phyloP scores from a whole-genome alignment of 2,888 invertebrate species.

The Xestia ashworthii region DNA sequence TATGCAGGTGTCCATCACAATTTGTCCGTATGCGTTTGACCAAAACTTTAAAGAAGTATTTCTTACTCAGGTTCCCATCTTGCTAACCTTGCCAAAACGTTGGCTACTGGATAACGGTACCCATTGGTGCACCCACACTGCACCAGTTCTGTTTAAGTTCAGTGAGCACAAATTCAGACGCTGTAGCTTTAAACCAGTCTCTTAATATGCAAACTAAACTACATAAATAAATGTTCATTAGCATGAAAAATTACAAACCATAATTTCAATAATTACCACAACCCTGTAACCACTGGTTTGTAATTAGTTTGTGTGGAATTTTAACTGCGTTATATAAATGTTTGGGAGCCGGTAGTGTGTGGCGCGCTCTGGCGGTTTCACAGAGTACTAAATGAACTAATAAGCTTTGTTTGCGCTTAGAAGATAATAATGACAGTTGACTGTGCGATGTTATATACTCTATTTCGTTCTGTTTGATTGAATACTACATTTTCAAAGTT shows the following conservation, averaged over 20 bases:
- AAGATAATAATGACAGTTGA: constrained; percentile 15
- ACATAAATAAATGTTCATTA: not conserved
- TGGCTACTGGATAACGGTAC: too few species aligned
- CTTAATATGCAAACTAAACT: not conserved
- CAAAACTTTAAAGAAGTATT: too few species aligned
- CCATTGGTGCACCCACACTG: too few species aligned
- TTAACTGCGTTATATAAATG: constrained; percentile 38
- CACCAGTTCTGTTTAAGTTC: too few species aligned
- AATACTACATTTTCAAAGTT: too few species aligned
- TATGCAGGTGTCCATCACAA: too few species aligned
- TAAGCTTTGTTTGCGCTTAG: constrained; percentile 21
- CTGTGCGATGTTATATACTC: not conserved
- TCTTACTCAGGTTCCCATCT: too few species aligned
- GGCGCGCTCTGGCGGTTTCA: constrained; percentile 38
- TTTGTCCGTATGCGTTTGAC: too few species aligned
- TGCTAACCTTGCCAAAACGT: too few species aligned
- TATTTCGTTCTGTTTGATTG: not conserved
- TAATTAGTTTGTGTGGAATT: constrained; percentile 46
- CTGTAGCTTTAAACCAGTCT: not conserved
- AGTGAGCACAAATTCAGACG: too few species aligned
- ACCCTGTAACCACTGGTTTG: constrained; percentile 31
- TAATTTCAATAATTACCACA: constrained; percentile 18
- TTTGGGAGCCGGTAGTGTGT: constrained; percentile 18
- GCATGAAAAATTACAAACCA: constrained; percentile 4
- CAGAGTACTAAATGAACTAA: constrained; percentile 34